Evolutionary conservation across 2,113 vertebrate species (phyloP).

Genomic region (Tragelaphus buxtoni): DNA sequence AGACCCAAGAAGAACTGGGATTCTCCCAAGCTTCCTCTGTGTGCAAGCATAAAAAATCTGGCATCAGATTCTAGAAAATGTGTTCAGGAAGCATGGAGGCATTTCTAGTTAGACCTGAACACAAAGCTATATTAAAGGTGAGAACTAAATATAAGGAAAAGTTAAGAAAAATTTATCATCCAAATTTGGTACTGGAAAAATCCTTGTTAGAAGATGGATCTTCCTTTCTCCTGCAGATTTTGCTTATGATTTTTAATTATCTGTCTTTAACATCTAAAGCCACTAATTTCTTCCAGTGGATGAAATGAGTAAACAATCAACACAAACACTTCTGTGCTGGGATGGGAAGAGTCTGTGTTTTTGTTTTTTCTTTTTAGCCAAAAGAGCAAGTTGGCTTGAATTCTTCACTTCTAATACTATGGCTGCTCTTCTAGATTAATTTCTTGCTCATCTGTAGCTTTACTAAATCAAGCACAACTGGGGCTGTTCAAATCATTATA

Average conservation of each 20-base stretch:
- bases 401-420: background rate
- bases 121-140: background rate
- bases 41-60: background rate
- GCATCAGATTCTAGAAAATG: background rate
- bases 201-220: background rate
- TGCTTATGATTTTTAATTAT: background rate
- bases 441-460: slow-evolving; percentile 24
- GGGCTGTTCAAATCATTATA: background rate
- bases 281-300: background rate
- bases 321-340: background rate
- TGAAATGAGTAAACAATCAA: background rate
- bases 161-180: background rate
- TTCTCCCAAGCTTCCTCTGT: background rate
- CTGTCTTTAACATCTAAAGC: background rate
- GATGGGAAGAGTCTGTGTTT: background rate
- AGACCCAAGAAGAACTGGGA: background rate
- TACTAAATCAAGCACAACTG: background rate
- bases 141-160: background rate
- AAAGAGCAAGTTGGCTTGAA: slow-evolving; percentile 18
- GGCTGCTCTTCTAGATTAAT: background rate
- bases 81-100: background rate
- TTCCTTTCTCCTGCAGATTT: background rate
- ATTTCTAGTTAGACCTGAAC: background rate
- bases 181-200: background rate
- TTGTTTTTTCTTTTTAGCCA: background rate